These are phyloP conservation scores for Gallinago nigripennis DNA, from an alignment of 2,797 vertebrate genomes.

Conservation along the genomic window DNA sequence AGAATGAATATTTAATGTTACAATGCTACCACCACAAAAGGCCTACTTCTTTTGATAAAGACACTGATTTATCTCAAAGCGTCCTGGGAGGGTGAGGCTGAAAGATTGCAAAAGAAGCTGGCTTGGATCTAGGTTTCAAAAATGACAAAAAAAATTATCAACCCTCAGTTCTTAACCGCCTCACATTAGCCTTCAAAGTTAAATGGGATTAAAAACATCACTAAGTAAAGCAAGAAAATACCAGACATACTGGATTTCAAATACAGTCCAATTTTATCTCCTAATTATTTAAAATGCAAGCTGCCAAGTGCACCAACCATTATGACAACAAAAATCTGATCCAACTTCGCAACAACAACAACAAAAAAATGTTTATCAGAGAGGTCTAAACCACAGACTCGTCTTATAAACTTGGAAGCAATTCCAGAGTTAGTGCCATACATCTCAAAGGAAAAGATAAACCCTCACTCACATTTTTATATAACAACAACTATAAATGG, in stretches of 20 bases:
- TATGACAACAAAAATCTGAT: conserved; percentile 59
- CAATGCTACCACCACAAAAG: conserved; percentile 5
- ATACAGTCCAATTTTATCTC: conserved; percentile 60
- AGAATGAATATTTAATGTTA: conserved; percentile 37
- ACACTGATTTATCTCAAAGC: conserved; percentile 32
- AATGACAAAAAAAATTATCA: conserved; percentile 37
- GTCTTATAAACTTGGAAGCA: conserved; percentile 70
- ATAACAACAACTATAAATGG: conserved; percentile 34
- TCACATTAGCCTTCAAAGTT: conserved; percentile 39
- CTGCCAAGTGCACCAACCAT: conserved; percentile 39
- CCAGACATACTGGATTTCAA: conserved; percentile 59
- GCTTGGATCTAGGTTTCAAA: conserved; percentile 34
- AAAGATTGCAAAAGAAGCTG: conserved; percentile 25
- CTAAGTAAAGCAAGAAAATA: conserved; percentile 55
- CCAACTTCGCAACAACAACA: conserved; percentile 58
- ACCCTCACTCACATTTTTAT: conserved; percentile 60
- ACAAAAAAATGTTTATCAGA: conserved; percentile 68
- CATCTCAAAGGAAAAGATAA: conserved; percentile 72
- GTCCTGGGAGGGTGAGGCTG: background rate
- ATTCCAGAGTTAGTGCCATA: conserved; percentile 48
- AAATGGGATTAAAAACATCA: conserved; percentile 38
- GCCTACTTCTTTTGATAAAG: background rate
- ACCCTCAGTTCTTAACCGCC: conserved; percentile 14
- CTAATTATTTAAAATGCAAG: conserved; percentile 49
- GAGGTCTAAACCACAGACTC: conserved; percentile 59